phyloP scores from a whole-genome alignment of 2,888 invertebrate genomes.

The Drosophila limbata region DNA sequence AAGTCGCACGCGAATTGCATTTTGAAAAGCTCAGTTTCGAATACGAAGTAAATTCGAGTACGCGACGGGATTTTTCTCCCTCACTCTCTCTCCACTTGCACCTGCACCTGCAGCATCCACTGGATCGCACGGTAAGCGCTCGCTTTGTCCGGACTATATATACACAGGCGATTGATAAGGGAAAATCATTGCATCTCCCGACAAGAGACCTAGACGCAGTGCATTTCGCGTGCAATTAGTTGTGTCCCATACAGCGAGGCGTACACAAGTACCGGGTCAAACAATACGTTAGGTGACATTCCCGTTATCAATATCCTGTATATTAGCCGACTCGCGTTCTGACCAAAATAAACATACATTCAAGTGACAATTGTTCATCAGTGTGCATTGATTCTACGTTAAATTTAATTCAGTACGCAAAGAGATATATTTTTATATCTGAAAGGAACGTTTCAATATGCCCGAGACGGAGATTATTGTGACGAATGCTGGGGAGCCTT shows the following conservation, averaged over 20 bases:
- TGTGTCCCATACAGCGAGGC: slow-evolving; percentile 45
- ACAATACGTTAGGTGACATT: slow-evolving; percentile 4
- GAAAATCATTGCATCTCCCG: slow-evolving; percentile 47
- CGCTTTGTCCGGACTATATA: slow-evolving; percentile 44
- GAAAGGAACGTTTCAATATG: slow-evolving; percentile 65
- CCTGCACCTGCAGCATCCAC: background rate
- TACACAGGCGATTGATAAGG: slow-evolving; percentile 56
- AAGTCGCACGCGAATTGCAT: slow-evolving; percentile 30
- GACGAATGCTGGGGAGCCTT: slow-evolving; percentile 81
- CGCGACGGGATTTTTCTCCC: slow-evolving; percentile 16
- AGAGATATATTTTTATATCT: background rate
- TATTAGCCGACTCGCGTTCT: slow-evolving; percentile 6
- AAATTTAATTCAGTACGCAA: slow-evolving; percentile 4
- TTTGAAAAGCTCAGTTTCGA: slow-evolving; percentile 29
- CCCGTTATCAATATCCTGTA: slow-evolving; percentile 15
- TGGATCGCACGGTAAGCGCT: slow-evolving; percentile 43
- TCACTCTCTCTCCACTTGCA: background rate
- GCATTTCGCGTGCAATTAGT: slow-evolving; percentile 62
- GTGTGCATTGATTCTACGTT: slow-evolving; percentile 13
- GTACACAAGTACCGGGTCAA: slow-evolving; percentile 41
- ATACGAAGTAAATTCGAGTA: slow-evolving; percentile 14
- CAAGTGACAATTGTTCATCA: slow-evolving; percentile 25
- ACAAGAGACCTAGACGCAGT: slow-evolving; percentile 31
- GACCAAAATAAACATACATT: background rate
- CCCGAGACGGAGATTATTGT: slow-evolving; percentile 84